Conservation (phyloP, 2,113 vertebrate genomes). For the Neogobius melanostomus region DNA sequence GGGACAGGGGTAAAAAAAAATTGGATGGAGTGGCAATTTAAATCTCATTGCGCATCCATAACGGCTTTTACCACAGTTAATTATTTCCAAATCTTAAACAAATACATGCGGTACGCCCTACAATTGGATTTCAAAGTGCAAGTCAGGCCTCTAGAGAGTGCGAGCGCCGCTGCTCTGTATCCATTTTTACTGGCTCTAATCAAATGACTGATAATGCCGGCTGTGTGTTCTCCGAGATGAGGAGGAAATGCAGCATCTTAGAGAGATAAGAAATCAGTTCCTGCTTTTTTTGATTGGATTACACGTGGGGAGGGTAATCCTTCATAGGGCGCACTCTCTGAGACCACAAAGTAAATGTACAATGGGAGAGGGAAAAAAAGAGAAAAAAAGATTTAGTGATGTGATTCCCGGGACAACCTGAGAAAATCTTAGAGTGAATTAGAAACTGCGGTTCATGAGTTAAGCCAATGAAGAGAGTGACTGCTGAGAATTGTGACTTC, state of each 20-base stretch:
- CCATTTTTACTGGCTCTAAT: constrained; percentile 78
- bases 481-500: background rate
- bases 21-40: constrained; percentile 2
- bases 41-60: constrained; percentile 71
- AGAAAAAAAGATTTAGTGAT: constrained; percentile 53
- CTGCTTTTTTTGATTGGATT: constrained; percentile 80
- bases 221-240: constrained; percentile 71
- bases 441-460: constrained; percentile 33
- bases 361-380: constrained; percentile 11
- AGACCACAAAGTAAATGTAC: constrained; percentile 66
- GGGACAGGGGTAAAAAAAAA: background rate
- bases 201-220: constrained; percentile 81
- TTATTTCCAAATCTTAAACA: constrained; percentile 81
- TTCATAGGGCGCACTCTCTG: constrained; percentile 67
- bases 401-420: constrained; percentile 50
- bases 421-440: constrained; percentile 56
- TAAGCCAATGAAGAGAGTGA: constrained; percentile 36
- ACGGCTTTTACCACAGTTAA: constrained; percentile 79
- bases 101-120: constrained; percentile 77
- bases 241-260: constrained; percentile 77
- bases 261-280: constrained; percentile 81
- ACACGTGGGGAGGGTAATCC: constrained; percentile 73
- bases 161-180: constrained; percentile 70
- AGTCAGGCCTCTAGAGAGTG: constrained; percentile 74
- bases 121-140: constrained; percentile 79